These are phyloP conservation scores for Geothlypis trichas DNA, from an alignment of 2,113 vertebrate genomes.

Conservation along the genomic window DNA sequence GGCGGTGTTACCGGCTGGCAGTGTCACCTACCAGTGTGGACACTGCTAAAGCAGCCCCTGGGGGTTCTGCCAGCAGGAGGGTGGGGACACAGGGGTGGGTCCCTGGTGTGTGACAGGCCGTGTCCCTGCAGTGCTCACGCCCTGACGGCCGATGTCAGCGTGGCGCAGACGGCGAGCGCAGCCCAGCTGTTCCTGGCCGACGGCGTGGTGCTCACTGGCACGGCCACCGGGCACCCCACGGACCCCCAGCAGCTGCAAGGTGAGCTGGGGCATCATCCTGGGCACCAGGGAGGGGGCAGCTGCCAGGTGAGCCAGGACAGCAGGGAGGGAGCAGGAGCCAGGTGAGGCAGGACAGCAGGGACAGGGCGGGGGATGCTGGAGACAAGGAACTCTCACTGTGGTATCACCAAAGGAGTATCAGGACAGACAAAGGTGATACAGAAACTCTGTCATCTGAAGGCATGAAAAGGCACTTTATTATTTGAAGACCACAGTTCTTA, in stretches of 20 bases:
- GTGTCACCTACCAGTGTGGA: neutral
- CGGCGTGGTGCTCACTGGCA: conserved; percentile 82
- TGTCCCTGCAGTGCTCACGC: conserved; percentile 77
- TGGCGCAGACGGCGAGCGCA: conserved; percentile 76
- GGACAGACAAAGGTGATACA: neutral
- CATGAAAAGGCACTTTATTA: neutral
- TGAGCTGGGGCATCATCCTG: neutral
- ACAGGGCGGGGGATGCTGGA: too few relatives aligned
- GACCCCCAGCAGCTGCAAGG: conserved; percentile 78
- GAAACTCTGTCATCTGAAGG: neutral
- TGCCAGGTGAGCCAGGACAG: conserved; percentile 69
- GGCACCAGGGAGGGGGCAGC: conserved; percentile 1
- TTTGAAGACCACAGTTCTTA: neutral
- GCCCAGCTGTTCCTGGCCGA: conserved; percentile 88
- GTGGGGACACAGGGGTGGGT: neutral
- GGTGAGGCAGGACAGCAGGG: conserved; percentile 55
- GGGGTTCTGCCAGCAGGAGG: neutral
- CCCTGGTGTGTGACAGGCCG: accelerated
- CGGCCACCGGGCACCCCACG: conserved; percentile 75
- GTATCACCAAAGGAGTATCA: neutral
- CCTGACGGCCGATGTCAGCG: conserved; percentile 80
- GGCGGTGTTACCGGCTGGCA: neutral
- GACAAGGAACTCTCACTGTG: neutral
- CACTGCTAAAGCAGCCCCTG: neutral
- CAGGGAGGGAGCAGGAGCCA: conserved; percentile 59